Conservation (phyloP, 1,140 invertebrate species). For the Saccostrea cuccullata region DNA sequence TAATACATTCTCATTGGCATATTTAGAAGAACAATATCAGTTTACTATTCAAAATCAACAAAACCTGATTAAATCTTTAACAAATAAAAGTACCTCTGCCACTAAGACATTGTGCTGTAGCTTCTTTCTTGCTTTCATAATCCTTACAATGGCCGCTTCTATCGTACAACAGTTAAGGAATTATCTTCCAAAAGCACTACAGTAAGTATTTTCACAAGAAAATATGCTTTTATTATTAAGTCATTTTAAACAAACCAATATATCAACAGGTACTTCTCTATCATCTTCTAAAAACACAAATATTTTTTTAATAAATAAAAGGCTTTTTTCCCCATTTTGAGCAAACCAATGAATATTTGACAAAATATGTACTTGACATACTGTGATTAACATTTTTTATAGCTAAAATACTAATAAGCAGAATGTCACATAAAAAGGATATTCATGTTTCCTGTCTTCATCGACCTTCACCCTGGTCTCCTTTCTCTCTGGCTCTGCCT, state of each 20-base stretch:
- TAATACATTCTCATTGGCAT: no score
- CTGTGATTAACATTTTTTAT: no score
- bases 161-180: conserved; percentile 82
- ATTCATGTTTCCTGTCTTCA: conserved; percentile 98
- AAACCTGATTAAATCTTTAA: not conserved
- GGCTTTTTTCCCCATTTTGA: no score
- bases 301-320: no score
- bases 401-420: not conserved
- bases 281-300: no score
- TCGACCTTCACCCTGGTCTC: conserved; percentile 99
- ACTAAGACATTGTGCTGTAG: conserved; percentile 93
- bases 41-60: no score
- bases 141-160: conserved; percentile 99
- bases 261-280: no score
- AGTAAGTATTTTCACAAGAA: not conserved
- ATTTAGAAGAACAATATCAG: no score
- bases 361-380: no score
- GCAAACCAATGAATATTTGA: no score
- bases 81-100: conserved; percentile 84
- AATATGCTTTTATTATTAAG: no score
- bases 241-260: no score
- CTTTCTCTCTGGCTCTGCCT: conserved; percentile 98
- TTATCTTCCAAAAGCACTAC: not conserved
- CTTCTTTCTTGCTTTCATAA: conserved; percentile 99
- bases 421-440: conserved; percentile 73